Conservation (phyloP, 1,140 invertebrate genomes). For the Pseudomyrmex gracilis region DNA sequence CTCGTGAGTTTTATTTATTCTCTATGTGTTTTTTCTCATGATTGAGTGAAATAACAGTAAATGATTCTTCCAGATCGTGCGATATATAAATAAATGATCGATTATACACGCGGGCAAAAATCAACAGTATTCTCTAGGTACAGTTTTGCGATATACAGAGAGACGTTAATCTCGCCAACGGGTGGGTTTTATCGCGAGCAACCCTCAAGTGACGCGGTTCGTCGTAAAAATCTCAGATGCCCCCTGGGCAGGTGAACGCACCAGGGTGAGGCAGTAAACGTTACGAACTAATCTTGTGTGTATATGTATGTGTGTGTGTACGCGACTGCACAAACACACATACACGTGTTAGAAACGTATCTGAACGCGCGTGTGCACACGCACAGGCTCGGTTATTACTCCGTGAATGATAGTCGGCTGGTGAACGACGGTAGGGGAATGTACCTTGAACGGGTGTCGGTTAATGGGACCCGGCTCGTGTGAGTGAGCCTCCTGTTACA, state of each 20-base stretch:
- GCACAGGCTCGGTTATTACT: conserved; percentile 67
- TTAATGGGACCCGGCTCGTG: conserved; percentile 57
- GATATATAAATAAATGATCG: conserved; percentile 38
- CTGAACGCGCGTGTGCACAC: conserved; percentile 30
- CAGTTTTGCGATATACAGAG: conserved; percentile 68
- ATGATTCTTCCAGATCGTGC: conserved; percentile 1
- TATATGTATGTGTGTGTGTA: neutral
- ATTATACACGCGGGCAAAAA: conserved; percentile 33
- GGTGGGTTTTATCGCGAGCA: conserved; percentile 82
- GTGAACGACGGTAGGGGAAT: conserved; percentile 30
- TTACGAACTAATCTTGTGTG: conserved; percentile 69
- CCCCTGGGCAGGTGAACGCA: conserved; percentile 78
- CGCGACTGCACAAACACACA: neutral
- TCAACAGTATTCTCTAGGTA: conserved; percentile 45
- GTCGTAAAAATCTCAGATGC: conserved; percentile 84
- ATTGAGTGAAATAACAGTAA: neutral
- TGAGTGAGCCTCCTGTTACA: conserved; percentile 52
- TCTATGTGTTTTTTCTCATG: neutral
- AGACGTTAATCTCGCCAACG: conserved; percentile 82
- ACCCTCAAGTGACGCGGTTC: conserved; percentile 77
- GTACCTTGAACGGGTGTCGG: conserved; percentile 25
- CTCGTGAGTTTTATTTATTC: neutral
- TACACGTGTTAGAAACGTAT: neutral
- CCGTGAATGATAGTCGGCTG: conserved; percentile 71
- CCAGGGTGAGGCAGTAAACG: conserved; percentile 71